phyloP scores from a whole-genome alignment of 2,113 vertebrate species.

The Nematolebias whitei region DNA sequence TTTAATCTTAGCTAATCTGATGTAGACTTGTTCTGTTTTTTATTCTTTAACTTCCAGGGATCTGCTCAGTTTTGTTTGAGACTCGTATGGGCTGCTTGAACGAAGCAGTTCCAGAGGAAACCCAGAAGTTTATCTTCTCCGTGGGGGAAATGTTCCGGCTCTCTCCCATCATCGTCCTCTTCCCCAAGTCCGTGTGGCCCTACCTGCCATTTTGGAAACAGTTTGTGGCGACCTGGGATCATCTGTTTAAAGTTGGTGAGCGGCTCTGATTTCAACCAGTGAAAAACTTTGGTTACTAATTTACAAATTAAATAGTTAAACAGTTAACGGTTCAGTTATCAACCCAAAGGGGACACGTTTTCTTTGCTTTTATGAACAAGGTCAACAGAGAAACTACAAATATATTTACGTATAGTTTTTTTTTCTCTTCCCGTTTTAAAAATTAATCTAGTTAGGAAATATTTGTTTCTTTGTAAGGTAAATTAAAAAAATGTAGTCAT shows the following conservation, averaged over 20 bases:
- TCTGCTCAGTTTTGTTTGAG: conserved; percentile 81
- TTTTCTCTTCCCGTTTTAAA: no score
- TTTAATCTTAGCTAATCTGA: no score
- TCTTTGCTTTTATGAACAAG: neutral
- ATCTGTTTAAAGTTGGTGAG: conserved; percentile 81
- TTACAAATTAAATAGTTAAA: no score
- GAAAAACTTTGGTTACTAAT: no score
- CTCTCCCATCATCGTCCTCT: conserved; percentile 72
- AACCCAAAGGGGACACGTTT: no score
- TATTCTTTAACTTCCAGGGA: conserved; percentile 54
- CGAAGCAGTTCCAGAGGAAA: conserved; percentile 75
- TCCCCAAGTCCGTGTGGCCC: conserved; percentile 76
- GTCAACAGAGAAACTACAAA: no score
- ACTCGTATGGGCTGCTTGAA: conserved; percentile 80
- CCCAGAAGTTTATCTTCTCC: conserved; percentile 78
- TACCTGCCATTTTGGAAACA: conserved; percentile 78
- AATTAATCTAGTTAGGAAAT: no score
- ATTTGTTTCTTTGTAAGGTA: no score
- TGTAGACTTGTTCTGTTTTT: neutral
- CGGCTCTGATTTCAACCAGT: rapidly evolving
- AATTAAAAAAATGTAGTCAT: neutral
- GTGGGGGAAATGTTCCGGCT: conserved; percentile 82
- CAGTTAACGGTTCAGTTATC: no score
- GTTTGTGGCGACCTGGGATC: conserved; percentile 79
- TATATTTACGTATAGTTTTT: no score